Conservation (phyloP, 2,797 vertebrate genomes). For the Trachops cirrhosus region DNA sequence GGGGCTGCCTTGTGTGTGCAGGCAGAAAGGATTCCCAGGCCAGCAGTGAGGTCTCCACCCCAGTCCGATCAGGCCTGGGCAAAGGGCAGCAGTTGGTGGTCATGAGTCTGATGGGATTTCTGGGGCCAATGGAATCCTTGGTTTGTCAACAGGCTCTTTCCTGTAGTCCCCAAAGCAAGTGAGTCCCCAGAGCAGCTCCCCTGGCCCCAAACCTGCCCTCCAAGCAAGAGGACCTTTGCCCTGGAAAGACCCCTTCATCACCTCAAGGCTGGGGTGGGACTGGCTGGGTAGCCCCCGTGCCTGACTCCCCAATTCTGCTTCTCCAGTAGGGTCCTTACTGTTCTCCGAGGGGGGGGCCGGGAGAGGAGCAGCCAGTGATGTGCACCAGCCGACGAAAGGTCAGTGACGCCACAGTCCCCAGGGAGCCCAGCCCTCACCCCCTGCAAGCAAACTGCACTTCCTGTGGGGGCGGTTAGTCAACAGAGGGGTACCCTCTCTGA, state of each 20-base stretch:
- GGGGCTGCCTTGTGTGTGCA: background rate
- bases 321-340: constrained; percentile 82
- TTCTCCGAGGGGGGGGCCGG: constrained; percentile 83
- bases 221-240: background rate
- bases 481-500: background rate
- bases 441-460: background rate
- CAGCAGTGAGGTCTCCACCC: background rate
- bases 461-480: background rate
- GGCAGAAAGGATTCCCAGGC: background rate
- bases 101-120: background rate
- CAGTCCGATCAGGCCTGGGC: background rate
- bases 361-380: constrained; percentile 80
- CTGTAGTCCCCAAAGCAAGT: background rate
- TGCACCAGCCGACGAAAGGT: constrained; percentile 80
- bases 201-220: background rate
- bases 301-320: constrained; percentile 81
- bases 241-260: background rate
- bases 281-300: constrained; percentile 37
- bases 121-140: background rate
- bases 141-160: background rate
- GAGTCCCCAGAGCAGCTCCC: background rate
- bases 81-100: background rate
- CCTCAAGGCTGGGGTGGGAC: constrained; percentile 61
- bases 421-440: background rate
- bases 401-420: constrained; percentile 63